Evolutionary conservation across 2,113 vertebrate genomes (phyloP).

Genomic region (Chionomys nivalis): DNA sequence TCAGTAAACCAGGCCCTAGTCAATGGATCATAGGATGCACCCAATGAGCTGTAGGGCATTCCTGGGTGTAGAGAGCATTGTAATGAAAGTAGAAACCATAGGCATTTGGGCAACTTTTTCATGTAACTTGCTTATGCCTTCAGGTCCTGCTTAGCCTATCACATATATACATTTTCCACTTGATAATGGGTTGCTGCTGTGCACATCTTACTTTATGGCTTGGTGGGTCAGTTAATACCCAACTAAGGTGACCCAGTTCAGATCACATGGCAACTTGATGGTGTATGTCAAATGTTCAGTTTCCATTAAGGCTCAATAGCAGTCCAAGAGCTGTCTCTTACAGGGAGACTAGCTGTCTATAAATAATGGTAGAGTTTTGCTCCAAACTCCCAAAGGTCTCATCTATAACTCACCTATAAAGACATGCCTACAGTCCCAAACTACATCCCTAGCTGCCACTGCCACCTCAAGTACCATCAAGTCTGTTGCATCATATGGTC

Average conservation of each 20-base stretch:
- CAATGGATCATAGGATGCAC: background rate
- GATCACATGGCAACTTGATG: background rate
- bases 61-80: background rate
- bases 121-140: background rate
- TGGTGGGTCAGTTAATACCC: background rate
- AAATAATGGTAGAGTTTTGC: background rate
- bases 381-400: background rate
- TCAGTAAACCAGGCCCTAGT: background rate
- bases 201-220: background rate
- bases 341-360: background rate
- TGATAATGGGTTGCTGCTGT: background rate
- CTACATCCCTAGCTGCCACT: background rate
- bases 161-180: background rate
- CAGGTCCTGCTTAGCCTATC: background rate
- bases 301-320: background rate
- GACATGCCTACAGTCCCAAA: background rate
- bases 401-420: background rate
- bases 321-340: background rate
- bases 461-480: background rate
- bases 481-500: background rate
- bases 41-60: background rate
- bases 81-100: background rate
- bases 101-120: background rate
- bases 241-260: background rate
- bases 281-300: background rate